Conservation (phyloP, 2,888 invertebrate genomes). For the Lithophane semibrunnea region DNA sequence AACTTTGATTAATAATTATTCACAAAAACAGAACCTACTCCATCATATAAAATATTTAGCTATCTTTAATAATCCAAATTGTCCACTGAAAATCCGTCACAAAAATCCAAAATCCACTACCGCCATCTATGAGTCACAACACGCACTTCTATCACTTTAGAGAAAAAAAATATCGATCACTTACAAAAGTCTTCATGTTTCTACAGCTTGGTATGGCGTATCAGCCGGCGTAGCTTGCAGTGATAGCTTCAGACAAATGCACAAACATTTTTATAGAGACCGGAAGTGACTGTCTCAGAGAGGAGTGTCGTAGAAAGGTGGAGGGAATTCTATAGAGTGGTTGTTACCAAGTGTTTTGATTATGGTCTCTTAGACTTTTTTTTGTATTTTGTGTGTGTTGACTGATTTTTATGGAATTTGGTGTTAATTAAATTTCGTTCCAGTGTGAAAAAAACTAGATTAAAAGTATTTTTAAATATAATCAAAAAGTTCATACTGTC, state of each 20-base stretch:
- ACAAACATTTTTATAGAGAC: conserved; percentile 86
- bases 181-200: conserved; percentile 89
- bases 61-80: neutral
- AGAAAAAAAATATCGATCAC: conserved; percentile 67
- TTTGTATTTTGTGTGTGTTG: neutral
- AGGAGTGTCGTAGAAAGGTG: conserved; percentile 83
- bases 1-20: neutral
- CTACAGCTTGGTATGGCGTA: conserved; percentile 76
- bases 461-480: too few relatives aligned
- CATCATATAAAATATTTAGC: neutral
- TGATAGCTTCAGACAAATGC: conserved; percentile 81
- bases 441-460: neutral
- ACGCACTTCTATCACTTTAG: conserved; percentile 53
- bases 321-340: conserved; percentile 75
- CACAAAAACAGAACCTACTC: neutral
- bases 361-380: conserved; percentile 27
- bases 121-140: conserved; percentile 55
- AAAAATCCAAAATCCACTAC: conserved; percentile 45
- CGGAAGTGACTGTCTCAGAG: conserved; percentile 86
- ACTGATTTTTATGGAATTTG: conserved; percentile 26
- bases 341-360: conserved; percentile 59
- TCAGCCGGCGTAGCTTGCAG: conserved; percentile 75
- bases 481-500: neutral
- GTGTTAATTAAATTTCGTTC: neutral
- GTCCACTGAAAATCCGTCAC: conserved; percentile 9